Conservation (phyloP, 1,140 invertebrate species). For the Sarcophaga bullata region DNA sequence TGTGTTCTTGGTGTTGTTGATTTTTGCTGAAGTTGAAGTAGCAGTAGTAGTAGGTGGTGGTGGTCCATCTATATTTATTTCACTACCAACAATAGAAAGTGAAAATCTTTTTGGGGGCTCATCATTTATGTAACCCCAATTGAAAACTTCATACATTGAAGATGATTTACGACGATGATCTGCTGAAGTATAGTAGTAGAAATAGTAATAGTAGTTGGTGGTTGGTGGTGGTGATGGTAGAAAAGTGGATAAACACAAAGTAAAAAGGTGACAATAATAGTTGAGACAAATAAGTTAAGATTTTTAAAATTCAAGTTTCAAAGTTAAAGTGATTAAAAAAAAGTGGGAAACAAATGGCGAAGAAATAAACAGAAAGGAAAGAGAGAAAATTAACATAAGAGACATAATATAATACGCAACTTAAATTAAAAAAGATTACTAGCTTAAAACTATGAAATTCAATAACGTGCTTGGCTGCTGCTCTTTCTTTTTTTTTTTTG, state of each 20-base stretch:
- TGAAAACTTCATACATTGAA: conserved; percentile 81
- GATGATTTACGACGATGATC: conserved; percentile 71
- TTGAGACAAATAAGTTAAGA: neutral
- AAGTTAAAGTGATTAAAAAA: neutral
- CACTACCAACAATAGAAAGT: conserved; percentile 60
- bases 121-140: conserved; percentile 73
- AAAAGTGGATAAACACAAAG: conserved; percentile 38
- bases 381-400: neutral
- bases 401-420: neutral
- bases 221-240: conserved; percentile 25
- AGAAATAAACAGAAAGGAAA: neutral
- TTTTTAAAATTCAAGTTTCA: neutral
- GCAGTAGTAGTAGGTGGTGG: conserved; percentile 28
- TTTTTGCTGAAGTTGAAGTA: conserved; percentile 4
- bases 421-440: neutral
- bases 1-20: conserved; percentile 39
- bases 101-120: conserved; percentile 64
- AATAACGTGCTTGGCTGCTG: conserved; percentile 13
- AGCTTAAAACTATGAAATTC: neutral
- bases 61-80: conserved; percentile 65
- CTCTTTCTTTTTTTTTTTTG: neutral
- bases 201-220: neutral
- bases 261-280: conserved; percentile 34
- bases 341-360: neutral
- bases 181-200: conserved; percentile 41